Evolutionary conservation across 2,113 vertebrate species (phyloP).

Genomic region (Toxotes jaculatrix): DNA sequence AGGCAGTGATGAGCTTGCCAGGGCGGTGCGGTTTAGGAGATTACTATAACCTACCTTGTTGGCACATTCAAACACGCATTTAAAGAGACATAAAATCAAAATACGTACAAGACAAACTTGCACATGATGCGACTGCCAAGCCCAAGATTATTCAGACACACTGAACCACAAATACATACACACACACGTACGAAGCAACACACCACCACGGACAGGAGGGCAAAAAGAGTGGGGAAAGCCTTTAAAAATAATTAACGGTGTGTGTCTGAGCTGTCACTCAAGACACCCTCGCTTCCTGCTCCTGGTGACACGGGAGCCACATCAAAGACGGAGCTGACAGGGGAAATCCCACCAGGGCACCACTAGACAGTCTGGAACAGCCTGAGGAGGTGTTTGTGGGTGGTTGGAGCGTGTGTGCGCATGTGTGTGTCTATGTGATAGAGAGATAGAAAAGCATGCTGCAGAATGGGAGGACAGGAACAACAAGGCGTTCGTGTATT

Average conservation of each 20-base stretch:
- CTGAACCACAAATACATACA: slow-evolving; percentile 8
- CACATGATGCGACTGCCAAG: neutral
- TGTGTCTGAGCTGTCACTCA: slow-evolving; percentile 71
- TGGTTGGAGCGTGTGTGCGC: neutral
- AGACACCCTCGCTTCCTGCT: slow-evolving; percentile 65
- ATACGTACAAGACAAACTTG: slow-evolving; percentile 37
- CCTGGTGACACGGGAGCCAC: slow-evolving; percentile 70
- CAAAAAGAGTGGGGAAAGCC: neutral
- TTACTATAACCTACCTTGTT: slow-evolving; percentile 16
- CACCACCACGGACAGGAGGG: neutral
- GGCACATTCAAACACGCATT: slow-evolving; percentile 40
- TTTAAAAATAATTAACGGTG: slow-evolving; percentile 64
- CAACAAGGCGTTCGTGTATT: slow-evolving; percentile 22
- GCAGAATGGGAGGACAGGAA: neutral
- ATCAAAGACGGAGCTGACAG: slow-evolving; percentile 67
- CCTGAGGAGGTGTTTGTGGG: slow-evolving; percentile 41
- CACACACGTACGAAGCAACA: neutral
- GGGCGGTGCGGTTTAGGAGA: slow-evolving; percentile 35
- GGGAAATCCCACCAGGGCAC: slow-evolving; percentile 65
- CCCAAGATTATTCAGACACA: slow-evolving; percentile 14
- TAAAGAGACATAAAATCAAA: slow-evolving; percentile 31
- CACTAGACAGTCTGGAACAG: slow-evolving; percentile 45
- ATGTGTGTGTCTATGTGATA: slow-evolving; percentile 20
- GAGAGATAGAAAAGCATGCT: slow-evolving; percentile 11
- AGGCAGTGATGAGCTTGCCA: slow-evolving; percentile 31